Conservation (phyloP, 1,140 invertebrate species). For the Hyposmocoma kahamanoa region DNA sequence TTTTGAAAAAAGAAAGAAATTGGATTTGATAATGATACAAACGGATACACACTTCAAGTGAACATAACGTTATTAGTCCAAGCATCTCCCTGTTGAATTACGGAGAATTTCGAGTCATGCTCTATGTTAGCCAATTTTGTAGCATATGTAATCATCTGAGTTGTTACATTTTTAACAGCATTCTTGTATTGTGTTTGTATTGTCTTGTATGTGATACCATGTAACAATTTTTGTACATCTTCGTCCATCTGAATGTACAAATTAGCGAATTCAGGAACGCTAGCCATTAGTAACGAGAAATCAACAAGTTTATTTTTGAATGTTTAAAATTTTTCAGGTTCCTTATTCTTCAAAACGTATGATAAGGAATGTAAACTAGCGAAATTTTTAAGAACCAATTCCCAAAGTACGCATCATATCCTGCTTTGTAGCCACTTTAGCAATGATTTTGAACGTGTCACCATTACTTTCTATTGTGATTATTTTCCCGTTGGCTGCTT, state of each 20-base stretch:
- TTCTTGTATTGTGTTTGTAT: conserved; percentile 1
- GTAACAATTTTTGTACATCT: no score
- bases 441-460: conserved; percentile 15
- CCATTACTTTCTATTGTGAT: conserved; percentile 15
- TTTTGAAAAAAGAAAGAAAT: no score
- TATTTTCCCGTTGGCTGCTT: conserved; percentile 19
- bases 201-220: no score
- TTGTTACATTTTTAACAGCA: neutral
- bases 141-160: neutral
- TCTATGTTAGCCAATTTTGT: conserved; percentile 1
- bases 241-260: no score
- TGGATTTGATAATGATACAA: no score
- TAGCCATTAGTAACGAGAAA: no score
- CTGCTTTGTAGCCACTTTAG: conserved; percentile 12
- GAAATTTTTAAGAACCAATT: conserved; percentile 63
- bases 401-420: no score
- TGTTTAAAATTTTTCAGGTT: conserved; percentile 34
- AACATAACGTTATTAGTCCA: conserved; percentile 30
- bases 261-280: no score
- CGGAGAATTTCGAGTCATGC: conserved; percentile 5
- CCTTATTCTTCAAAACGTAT: conserved; percentile 60
- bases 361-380: conserved; percentile 74
- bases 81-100: conserved; percentile 20
- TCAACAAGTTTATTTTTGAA: conserved; percentile 10
- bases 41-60: no score